Conservation (phyloP, 2,797 vertebrate species). For the Lithobates pipiens region DNA sequence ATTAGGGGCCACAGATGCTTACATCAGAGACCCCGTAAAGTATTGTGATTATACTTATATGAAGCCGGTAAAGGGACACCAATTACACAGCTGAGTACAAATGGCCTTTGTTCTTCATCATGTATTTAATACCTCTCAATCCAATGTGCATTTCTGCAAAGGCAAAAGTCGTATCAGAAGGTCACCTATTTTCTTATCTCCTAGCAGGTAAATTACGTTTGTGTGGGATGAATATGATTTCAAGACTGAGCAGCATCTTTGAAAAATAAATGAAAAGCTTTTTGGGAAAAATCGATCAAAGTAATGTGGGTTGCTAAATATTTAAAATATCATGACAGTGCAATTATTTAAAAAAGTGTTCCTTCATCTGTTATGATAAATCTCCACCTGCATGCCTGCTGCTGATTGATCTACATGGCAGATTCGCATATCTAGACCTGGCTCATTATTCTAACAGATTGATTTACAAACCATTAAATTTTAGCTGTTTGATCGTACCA, state of each 20-base stretch:
- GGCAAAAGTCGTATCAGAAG: not conserved
- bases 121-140: slow-evolving; percentile 46
- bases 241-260: not conserved
- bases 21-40: slow-evolving; percentile 45
- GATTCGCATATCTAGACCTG: not conserved
- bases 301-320: slow-evolving; percentile 8
- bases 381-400: not conserved
- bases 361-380: not conserved
- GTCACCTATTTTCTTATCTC: slow-evolving; percentile 13
- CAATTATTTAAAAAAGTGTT: not conserved
- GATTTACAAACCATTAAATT: not conserved
- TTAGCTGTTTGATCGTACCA: not conserved
- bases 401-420: not conserved
- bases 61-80: slow-evolving; percentile 14
- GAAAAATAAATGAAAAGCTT: not conserved
- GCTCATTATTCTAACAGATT: slow-evolving; percentile 17
- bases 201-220: slow-evolving; percentile 51
- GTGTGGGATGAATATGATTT: slow-evolving; percentile 1
- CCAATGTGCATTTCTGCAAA: not conserved
- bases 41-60: slow-evolving; percentile 54
- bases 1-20: slow-evolving; percentile 35
- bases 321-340: not conserved
- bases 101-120: slow-evolving; percentile 58
- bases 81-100: slow-evolving; percentile 11
- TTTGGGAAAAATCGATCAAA: not conserved